These are phyloP conservation scores for Brachyistius frenatus DNA, from an alignment of 2,113 vertebrate genomes.

Conservation along the genomic window DNA sequence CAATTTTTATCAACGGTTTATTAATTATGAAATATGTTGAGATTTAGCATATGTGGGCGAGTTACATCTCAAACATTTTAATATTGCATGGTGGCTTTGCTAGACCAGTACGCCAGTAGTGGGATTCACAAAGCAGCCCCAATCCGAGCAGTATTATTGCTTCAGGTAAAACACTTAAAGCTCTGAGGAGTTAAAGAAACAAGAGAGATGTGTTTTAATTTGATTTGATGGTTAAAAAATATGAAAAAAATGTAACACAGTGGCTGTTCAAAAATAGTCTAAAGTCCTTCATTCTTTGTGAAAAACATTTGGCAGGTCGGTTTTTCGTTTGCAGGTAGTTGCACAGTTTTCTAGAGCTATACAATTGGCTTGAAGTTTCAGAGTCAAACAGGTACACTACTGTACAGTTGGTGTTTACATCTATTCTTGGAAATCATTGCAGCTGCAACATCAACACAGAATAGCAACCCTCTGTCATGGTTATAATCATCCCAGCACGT, in stretches of 20 bases:
- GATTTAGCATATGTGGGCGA: not conserved
- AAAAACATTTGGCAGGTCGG: not conserved
- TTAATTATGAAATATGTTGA: constrained; percentile 27
- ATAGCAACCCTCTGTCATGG: constrained; percentile 18
- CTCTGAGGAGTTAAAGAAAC: not conserved
- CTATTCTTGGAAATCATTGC: constrained; percentile 42
- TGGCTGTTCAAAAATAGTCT: too few species aligned
- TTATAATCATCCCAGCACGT: constrained; percentile 36
- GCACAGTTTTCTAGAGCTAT: not conserved
- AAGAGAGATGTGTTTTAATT: not conserved
- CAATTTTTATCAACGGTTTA: constrained; percentile 4
- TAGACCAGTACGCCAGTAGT: not conserved
- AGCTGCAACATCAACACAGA: constrained; percentile 45
- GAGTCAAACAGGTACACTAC: constrained; percentile 15
- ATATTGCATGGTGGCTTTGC: too few species aligned
- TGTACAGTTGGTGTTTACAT: constrained; percentile 10
- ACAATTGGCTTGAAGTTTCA: not conserved
- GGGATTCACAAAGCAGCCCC: not conserved
- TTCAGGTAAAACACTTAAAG: not conserved
- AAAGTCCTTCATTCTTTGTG: too few species aligned
- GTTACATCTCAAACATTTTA: too few species aligned
- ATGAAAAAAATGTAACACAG: too few species aligned
- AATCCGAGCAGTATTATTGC: not conserved
- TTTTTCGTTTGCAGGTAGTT: not conserved
- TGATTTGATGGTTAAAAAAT: not conserved